Base-by-base conservation (phyloP, 2,113 vertebrate genomes). In the Tenrec ecaudatus region DNA sequence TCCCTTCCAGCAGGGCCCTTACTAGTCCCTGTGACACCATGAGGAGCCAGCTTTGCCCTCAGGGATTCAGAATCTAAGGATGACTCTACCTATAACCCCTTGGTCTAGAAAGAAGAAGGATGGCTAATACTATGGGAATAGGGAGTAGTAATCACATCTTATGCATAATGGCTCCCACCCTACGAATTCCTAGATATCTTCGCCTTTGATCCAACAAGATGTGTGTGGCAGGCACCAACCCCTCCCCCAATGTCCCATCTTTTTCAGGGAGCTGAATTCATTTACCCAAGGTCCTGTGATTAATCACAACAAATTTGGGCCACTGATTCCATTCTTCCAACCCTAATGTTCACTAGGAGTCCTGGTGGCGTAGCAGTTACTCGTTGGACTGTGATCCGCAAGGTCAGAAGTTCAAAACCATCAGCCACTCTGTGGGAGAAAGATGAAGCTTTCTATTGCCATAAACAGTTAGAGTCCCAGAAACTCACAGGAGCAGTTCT, bases 31-130 rank as follows among this genome's bases (percentile, higher is more conserved):
- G 27, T 19, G 38, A 60, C 47, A 14, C 40, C 33, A 4, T 76
- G 17, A 88, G 7, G 31, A 89, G 9, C 7, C n/a, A 95, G 66
- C 12, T 47, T 76, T 79, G 23, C 31, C 82, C 68, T 71, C 75
- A 95, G 75, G 40, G 31, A 76, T 64, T 91, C 71, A 88, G 31
- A 94, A 88, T 76, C 33, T 16, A 89, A 6, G 43, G 60, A 62
- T 83, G 40, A 96, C 57, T 68, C 88, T 73, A 82, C 47, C 33
- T 88, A 31, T 31, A 31, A 66, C 76, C 25, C 36, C 93, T 85
- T n/a, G 23, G 40, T 77, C 84, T 89, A 88, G 69, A 94, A 92
- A 76, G 78, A 91, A 73, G 90, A 69, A 85, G 33, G 7, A 82
- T 36, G 80, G 22, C 53, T 88, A 53, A n/a, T 75, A 40, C 20